Percentiles rank a stretch among this genome's conserved stretches.
These are phyloP conservation scores for Yoshiicerus persimilis DNA, from an alignment of 1,140 invertebrate genomes.

Conservation along the genomic window DNA sequence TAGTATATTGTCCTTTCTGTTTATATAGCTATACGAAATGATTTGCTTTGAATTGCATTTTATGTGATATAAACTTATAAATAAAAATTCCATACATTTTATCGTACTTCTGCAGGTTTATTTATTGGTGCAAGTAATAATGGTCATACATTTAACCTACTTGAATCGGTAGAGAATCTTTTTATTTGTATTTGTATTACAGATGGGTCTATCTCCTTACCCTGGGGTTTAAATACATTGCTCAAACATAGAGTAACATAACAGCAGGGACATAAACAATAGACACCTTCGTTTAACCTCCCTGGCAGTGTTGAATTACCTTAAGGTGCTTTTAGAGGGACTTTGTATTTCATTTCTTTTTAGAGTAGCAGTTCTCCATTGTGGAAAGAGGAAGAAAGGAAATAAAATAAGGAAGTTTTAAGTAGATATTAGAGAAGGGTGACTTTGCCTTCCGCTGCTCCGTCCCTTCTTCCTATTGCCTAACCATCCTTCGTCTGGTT, in stretches of 20 bases:
- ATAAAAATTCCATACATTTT: not conserved
- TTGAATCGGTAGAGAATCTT: too few species aligned
- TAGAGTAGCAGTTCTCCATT: not conserved
- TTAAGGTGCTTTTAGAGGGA: not conserved
- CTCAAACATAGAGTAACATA: too few species aligned
- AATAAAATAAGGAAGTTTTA: not conserved
- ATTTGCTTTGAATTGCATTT: not conserved
- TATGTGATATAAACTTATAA: not conserved
- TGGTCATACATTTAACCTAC: too few species aligned
- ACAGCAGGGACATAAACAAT: too few species aligned
- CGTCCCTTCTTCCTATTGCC: not conserved
- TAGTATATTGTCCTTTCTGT: not conserved
- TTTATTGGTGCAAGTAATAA: too few species aligned
- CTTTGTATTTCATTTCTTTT: not conserved
- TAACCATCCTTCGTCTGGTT: not conserved
- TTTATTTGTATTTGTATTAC: too few species aligned
- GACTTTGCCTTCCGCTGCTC: not conserved
- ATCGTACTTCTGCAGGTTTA: not conserved
- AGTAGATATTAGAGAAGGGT: not conserved
- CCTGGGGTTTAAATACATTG: too few species aligned
- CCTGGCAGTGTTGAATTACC: not conserved
- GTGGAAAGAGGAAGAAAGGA: not conserved
- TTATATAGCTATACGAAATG: not conserved
- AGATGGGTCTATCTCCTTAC: too few species aligned
- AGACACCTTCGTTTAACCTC: not conserved